These are phyloP conservation scores for Mythimna vitellina DNA, from an alignment of 2,888 invertebrate species.

Conservation along the genomic window DNA sequence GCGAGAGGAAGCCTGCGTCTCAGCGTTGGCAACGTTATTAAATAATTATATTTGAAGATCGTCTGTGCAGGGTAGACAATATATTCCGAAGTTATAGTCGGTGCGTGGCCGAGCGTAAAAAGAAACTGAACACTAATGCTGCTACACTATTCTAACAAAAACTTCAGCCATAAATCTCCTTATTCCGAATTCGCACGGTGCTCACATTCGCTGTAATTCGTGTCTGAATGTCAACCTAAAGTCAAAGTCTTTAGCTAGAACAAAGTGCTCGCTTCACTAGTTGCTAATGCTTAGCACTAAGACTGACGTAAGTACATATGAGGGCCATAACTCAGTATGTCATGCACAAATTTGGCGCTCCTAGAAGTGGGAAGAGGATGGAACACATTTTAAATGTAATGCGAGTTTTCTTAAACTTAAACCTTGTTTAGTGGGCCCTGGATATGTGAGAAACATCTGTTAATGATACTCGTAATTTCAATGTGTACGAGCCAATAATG, in stretches of 20 bases:
- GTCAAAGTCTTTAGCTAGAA: constrained; percentile 5
- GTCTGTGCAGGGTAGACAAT: not conserved
- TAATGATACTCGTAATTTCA: too few species aligned
- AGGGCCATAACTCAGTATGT: constrained; percentile 21
- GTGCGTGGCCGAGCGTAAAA: not conserved
- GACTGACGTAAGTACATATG: constrained; percentile 1
- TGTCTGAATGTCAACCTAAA: constrained; percentile 18
- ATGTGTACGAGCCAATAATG: too few species aligned
- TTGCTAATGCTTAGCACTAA: constrained; percentile 12
- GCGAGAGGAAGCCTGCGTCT: not conserved
- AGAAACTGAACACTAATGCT: constrained; percentile 3
- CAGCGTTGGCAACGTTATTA: not conserved
- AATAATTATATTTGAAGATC: not conserved
- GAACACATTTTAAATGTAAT: constrained; percentile 22
- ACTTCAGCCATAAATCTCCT: constrained; percentile 2
- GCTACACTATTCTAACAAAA: not conserved
- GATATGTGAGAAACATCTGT: too few species aligned
- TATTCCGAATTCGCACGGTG: not conserved
- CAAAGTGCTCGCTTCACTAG: constrained; percentile 22
- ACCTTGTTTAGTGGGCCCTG: too few species aligned
- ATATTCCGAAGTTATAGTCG: not conserved
- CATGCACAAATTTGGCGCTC: constrained; percentile 25
- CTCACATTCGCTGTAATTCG: constrained; percentile 14
- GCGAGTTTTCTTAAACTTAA: too few species aligned
- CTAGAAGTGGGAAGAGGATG: not conserved